Conservation (phyloP, 2,888 invertebrate genomes). For the Pammene aurita region DNA sequence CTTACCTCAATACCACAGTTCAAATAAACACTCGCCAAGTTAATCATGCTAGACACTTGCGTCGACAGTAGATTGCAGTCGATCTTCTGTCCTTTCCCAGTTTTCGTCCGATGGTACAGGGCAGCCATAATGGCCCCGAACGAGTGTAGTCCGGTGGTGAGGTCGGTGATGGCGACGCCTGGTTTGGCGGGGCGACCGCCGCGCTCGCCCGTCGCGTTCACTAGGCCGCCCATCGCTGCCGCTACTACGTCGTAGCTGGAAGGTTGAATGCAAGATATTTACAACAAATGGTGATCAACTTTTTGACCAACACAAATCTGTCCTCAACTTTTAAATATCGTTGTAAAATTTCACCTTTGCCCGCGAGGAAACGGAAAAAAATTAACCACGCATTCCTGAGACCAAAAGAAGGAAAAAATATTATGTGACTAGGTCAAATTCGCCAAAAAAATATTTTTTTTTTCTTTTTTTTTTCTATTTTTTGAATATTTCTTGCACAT, state of each 20-base stretch:
- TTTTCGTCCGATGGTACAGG: constrained; percentile 88
- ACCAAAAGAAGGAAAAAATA: no score
- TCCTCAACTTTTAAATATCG: no score
- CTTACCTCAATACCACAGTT: constrained; percentile 88
- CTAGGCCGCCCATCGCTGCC: constrained; percentile 94
- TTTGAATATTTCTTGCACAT: no score
- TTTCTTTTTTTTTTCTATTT: no score
- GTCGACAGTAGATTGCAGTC: constrained; percentile 97
- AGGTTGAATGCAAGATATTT: constrained; percentile 37
- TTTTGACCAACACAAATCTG: no score
- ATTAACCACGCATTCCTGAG: no score
- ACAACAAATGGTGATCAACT: no score
- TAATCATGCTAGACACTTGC: constrained; percentile 94
- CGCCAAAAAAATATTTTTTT: no score
- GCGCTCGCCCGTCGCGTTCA: constrained; percentile 94
- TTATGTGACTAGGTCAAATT: no score
- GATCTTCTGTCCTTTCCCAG: constrained; percentile 94
- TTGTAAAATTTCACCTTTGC: no score
- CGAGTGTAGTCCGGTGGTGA: constrained; percentile 96
- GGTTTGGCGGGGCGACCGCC: constrained; percentile 94
- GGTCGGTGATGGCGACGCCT: constrained; percentile 96
- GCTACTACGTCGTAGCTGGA: constrained; percentile 95
- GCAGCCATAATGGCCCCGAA: constrained; percentile 98
- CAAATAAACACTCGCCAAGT: constrained; percentile 94
- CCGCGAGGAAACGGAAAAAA: no score